Evolutionary conservation across 2,113 vertebrate species (phyloP), one percentile per base, ranked within the genome.

Genomic region (Dipodomys stephensi): DNA sequence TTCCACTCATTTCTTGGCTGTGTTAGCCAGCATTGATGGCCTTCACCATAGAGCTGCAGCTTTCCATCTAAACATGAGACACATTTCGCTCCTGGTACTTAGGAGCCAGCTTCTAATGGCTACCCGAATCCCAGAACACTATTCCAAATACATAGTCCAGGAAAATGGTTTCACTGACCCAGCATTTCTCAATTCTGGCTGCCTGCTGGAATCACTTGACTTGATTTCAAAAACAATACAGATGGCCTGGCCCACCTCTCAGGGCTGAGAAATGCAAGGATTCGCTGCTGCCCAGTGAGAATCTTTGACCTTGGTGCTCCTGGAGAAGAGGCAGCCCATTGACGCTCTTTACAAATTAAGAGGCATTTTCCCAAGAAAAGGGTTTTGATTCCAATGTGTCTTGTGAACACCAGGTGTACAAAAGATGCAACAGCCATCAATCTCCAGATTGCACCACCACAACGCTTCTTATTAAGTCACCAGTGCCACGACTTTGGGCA

Each of bases 141-240:
- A 32, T 68, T 88, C 80, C 25, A 91, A 83, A 79, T 44, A 71
- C 60, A 62, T 71, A 92, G 32, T 79, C n/a, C 44, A 65, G 72
- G 49, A 60, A 85, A 82, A 79, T 32, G 20, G 25, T 67, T 53
- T 49, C 22, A 28, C 28, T 39, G 35, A 49, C 13, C 71, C 18
- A 30, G 69, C 0, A 22, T 23, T 25, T 82, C 73, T 85, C 64
- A 7, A 69, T 7, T 7, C 74, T 39, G 57, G 18, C 87, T 76
- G 67, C 22, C 12, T 8, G 3, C 5, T 6, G 9, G 15, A n/a
- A 74, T 72, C 46, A 18, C 28, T 57, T 74, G 67, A 57, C 4
- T 57, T 57, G 49, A 8, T 28, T 46, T 69, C 10, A 6, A 57
- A 80, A 76, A 53, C n/a, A 35, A 22, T 35, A 9, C 7, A 2